Evolutionary conservation across 2,888 invertebrate species (phyloP).

Genomic region (Sthenelais limicola): DNA sequence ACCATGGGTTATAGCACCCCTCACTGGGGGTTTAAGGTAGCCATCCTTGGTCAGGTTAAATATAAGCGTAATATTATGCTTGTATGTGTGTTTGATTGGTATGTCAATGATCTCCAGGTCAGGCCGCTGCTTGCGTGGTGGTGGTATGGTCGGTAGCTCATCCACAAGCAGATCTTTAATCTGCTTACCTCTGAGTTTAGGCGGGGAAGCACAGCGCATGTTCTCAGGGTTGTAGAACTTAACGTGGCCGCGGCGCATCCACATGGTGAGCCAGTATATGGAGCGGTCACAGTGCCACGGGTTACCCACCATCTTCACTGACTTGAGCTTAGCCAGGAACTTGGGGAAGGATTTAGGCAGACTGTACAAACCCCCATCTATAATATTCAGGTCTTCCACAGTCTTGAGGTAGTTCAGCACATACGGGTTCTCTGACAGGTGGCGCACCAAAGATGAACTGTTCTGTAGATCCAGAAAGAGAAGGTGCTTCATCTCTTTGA

Average conservation of each 20-base stretch:
- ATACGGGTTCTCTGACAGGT: conserved; percentile 41
- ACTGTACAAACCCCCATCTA: conserved; percentile 77
- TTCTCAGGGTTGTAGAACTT: conserved; percentile 66
- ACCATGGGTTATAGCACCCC: neutral
- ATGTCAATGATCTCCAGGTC: conserved; percentile 14
- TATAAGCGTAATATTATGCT: conserved; percentile 15
- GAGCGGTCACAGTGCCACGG: conserved; percentile 78
- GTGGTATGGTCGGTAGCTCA: conserved; percentile 41
- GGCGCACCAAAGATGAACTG: conserved; percentile 48
- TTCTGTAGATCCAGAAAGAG: conserved; percentile 56
- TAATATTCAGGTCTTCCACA: conserved; percentile 78
- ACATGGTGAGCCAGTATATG: conserved; percentile 72
- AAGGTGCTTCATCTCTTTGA: conserved; percentile 52
- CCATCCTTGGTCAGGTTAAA: conserved; percentile 5
- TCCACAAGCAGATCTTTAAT: conserved; percentile 52
- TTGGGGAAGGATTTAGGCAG: conserved; percentile 81
- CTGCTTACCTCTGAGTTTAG: conserved; percentile 58
- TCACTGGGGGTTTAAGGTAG: neutral
- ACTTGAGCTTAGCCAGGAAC: conserved; percentile 80
- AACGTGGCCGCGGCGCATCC: conserved; percentile 77
- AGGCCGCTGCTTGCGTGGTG: neutral
- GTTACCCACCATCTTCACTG: conserved; percentile 81
- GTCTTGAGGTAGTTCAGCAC: conserved; percentile 31
- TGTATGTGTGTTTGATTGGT: conserved; percentile 20
- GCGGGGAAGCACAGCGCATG: conserved; percentile 72